phyloP scores from a whole-genome alignment of 2,797 vertebrate genomes.

The Sebastes reedi region DNA sequence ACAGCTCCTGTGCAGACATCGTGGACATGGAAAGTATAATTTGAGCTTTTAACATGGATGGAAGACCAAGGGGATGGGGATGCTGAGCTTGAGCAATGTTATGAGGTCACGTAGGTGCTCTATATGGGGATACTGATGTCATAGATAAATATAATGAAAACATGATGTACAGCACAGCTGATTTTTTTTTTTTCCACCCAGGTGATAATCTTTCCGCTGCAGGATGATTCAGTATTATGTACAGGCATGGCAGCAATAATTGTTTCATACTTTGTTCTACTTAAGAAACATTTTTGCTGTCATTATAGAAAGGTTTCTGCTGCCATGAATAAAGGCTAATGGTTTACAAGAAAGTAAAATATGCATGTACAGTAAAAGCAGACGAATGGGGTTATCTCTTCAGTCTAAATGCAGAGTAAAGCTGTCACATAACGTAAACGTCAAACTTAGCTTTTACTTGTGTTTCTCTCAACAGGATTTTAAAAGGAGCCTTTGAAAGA shows the following conservation, averaged over 20 bases:
- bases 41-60: not conserved
- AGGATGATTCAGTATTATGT: not conserved
- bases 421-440: not conserved
- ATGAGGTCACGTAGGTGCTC: not conserved
- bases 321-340: constrained; percentile 6
- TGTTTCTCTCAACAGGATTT: constrained; percentile 16
- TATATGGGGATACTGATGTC: not conserved
- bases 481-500: constrained; percentile 25
- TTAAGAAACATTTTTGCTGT: not conserved
- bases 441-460: constrained; percentile 16
- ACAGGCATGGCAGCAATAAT: not conserved
- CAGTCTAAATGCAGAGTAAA: not conserved
- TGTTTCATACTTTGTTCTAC: not conserved
- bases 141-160: not conserved
- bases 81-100: not conserved
- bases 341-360: constrained; percentile 6
- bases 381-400: not conserved
- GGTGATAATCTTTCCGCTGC: not conserved
- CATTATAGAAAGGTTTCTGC: constrained; percentile 5
- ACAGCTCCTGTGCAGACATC: not conserved
- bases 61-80: not conserved
- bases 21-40: not conserved
- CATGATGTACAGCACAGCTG: not conserved
- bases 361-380: constrained; percentile 5
- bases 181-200: not conserved